Evolutionary conservation across 2,797 vertebrate species (phyloP).

Genomic region (Acridotheres tristis): DNA sequence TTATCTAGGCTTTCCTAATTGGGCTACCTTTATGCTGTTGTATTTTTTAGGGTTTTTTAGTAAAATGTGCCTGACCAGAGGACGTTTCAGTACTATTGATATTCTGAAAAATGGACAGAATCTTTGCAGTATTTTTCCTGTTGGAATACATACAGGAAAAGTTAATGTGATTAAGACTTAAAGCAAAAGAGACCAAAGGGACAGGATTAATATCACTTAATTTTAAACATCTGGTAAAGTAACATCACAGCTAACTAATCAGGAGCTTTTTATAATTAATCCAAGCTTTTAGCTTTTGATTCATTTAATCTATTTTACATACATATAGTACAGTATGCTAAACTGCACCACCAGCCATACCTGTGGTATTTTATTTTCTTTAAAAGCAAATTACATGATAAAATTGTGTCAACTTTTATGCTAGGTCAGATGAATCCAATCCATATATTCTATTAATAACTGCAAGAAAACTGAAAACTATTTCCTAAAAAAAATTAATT

Average conservation of each 20-base stretch:
- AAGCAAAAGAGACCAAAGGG: conserved; percentile 11
- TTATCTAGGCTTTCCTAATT: neutral
- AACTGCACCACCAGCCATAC: neutral
- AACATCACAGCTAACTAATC: neutral
- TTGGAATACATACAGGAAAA: neutral
- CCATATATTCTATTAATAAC: neutral
- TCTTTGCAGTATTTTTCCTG: neutral
- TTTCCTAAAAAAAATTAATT: neutral
- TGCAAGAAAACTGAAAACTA: neutral
- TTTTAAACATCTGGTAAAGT: neutral
- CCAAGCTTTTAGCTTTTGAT: neutral
- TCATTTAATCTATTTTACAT: neutral
- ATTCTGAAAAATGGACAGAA: neutral
- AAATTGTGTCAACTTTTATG: neutral
- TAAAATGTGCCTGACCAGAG: neutral
- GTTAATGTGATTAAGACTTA: neutral
- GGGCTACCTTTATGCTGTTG: neutral
- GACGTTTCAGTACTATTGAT: neutral
- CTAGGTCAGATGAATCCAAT: neutral
- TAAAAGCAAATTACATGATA: neutral
- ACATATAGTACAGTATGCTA: neutral
- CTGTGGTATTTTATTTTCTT: neutral
- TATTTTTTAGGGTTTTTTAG: accelerated
- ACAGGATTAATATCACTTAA: neutral
- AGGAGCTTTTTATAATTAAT: neutral